phyloP scores from a whole-genome alignment of 2,113 vertebrate species.

The Eretmochelys imbricata region DNA sequence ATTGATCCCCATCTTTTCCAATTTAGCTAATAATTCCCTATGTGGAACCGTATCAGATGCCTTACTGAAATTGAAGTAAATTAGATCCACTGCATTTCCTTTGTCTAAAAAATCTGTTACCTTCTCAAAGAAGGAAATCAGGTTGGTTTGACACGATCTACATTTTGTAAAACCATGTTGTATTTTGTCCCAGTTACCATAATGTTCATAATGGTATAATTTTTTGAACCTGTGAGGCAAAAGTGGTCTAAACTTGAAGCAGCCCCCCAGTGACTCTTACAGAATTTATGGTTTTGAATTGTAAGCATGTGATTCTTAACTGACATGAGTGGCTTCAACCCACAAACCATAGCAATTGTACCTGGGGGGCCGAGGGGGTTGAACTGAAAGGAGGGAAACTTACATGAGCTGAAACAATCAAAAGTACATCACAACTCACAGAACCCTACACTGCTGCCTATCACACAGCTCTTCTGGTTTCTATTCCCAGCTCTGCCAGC shows the following conservation, averaged over 20 bases:
- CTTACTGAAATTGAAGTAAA: too few relatives aligned
- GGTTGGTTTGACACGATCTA: too few relatives aligned
- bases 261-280: background rate
- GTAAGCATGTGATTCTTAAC: background rate
- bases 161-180: too few relatives aligned
- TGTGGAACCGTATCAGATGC: too few relatives aligned
- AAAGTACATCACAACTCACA: background rate
- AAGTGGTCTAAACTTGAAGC: background rate
- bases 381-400: background rate
- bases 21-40: too few relatives aligned
- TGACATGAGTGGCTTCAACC: background rate
- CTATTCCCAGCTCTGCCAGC: background rate
- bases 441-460: background rate
- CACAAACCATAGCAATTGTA: background rate
- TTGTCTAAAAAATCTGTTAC: too few relatives aligned
- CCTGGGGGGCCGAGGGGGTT: background rate
- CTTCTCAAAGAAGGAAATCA: too few relatives aligned
- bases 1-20: too few relatives aligned
- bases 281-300: background rate
- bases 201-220: background rate
- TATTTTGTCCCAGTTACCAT: too few relatives aligned
- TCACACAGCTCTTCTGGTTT: background rate
- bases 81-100: too few relatives aligned
- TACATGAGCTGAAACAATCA: background rate
- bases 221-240: background rate